These are phyloP conservation scores for Diadumene lineata DNA, from an alignment of 92 coral and sea anemone species.

Conservation along the genomic window DNA sequence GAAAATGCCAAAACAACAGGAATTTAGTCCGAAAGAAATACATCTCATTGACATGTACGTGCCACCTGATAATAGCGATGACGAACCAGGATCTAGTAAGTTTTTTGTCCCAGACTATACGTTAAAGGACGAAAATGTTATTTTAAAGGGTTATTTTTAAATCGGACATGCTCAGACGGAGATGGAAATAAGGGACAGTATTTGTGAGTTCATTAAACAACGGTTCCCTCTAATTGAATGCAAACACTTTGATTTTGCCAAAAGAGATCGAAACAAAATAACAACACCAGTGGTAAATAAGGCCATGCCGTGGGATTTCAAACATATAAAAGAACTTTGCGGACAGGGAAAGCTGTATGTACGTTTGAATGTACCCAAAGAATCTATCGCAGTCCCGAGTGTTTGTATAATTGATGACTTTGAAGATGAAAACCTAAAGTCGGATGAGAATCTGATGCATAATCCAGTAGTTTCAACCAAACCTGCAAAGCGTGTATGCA, in stretches of 20 bases:
- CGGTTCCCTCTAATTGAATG: constrained; percentile 48
- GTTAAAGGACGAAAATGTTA: constrained; percentile 29
- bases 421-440: constrained; percentile 29
- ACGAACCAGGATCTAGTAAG: constrained; percentile 4
- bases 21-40: constrained; percentile 39
- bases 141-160: constrained; percentile 39
- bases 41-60: constrained; percentile 46
- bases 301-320: constrained; percentile 53
- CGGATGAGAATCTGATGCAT: constrained; percentile 7
- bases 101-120: constrained; percentile 34
- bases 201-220: constrained; percentile 44
- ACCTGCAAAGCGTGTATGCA: constrained; percentile 4
- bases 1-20: constrained; percentile 35
- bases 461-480: neutral
- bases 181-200: constrained; percentile 38
- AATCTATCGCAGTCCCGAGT: constrained; percentile 34
- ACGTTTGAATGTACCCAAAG: constrained; percentile 54
- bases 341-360: constrained; percentile 70
- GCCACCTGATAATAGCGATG: constrained; percentile 19
- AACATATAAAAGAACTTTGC: constrained; percentile 57
- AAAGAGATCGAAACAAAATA: constrained; percentile 65
- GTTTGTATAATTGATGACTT: constrained; percentile 14
- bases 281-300: constrained; percentile 63
- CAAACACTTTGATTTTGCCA: constrained; percentile 60
- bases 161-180: constrained; percentile 43